A percentile compares a stretch with the other conserved stretches of the same genome.
phyloP scores from a whole-genome alignment of 2,797 vertebrate genomes.

The Lepus townsendii region DNA sequence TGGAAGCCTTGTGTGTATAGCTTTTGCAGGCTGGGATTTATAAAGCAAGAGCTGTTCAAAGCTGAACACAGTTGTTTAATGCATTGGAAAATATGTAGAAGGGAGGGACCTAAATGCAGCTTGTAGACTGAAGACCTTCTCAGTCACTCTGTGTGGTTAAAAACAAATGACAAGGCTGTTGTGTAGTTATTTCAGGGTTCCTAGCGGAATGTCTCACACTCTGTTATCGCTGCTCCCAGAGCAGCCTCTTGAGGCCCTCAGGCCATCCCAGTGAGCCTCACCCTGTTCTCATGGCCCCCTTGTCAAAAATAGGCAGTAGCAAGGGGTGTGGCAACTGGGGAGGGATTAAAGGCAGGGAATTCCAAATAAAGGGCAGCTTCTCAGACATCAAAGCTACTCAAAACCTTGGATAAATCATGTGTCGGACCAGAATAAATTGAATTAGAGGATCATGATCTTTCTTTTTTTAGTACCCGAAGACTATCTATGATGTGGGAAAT shows the following conservation, averaged over 20 bases:
- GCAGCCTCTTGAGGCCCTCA: background rate
- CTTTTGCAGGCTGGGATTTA: background rate
- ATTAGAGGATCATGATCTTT: constrained; percentile 1
- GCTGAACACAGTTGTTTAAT: background rate
- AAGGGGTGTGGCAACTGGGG: background rate
- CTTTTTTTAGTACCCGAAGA: background rate
- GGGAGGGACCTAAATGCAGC: constrained; percentile 1
- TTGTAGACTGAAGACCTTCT: background rate
- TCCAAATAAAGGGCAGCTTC: constrained; percentile 52
- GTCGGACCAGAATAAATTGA: constrained; percentile 49
- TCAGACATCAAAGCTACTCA: constrained; percentile 15
- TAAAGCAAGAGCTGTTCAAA: constrained; percentile 3
- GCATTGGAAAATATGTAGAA: constrained; percentile 7
- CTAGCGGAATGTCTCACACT: constrained; percentile 58
- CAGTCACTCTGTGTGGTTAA: constrained; percentile 4
- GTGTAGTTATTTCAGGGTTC: constrained; percentile 39
- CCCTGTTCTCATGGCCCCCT: background rate
- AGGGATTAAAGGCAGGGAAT: constrained; percentile 47
- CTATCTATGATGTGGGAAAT: background rate
- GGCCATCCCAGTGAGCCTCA: constrained; percentile 18
- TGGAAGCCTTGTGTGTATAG: background rate
- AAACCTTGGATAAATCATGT: background rate
- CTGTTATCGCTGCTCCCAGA: background rate
- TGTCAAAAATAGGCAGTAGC: constrained; percentile 12
- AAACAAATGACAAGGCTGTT: constrained; percentile 49